Evolutionary conservation across 2,113 vertebrate species (phyloP), one percentile per base, ranked within the genome.

Genomic region (Boulengerochromis microlepis): DNA sequence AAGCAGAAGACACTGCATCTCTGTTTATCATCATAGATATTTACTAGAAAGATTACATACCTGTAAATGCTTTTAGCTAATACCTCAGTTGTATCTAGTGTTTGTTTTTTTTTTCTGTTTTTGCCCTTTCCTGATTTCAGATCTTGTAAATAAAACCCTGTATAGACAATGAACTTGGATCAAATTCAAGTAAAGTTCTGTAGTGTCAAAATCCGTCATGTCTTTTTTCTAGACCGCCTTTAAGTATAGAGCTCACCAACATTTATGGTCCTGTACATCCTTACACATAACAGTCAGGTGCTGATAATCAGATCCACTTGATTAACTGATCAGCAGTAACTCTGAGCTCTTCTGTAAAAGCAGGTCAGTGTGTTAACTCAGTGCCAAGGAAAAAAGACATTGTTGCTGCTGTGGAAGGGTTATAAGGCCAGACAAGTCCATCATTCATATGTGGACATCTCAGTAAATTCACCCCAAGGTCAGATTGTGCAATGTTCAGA

Each of bases 151-250:
- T 76, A 78, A 88, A 84, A 83, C 26, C 47, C 82, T 88, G 86
- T 97, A 96, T 96, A 96, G 95, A 96, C 92, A 94, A 96, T 95
- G 92, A 96, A 96, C 96, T 97, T 96, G 96, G 95, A 97, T 96
- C 89, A 92, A 96, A 96, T 97, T 97, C 96, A 96, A 96, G 96
- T 96, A 97, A 97, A 96, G 95, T 95, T 96, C 96, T 96, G 94
- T 96, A 96, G 95, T 96, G 95, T 96, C 95, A 93, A 95, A 91
- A 93, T 85, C 33, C 26, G 16, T 66, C 61, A 22, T 66, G 61
- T 66, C 19, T 38, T 38, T 66, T 38, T 66, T 66, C 61, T 66
- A 22, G 33, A 38, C 33, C 2, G 6, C 40, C 40, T 74, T 74
- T 26, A 74, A 16, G 15, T 74, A 26, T 45, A 74, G 13, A 74